Base-by-base conservation (phyloP, 2,888 invertebrate genomes). In the Ophioninae sp. region DNA sequence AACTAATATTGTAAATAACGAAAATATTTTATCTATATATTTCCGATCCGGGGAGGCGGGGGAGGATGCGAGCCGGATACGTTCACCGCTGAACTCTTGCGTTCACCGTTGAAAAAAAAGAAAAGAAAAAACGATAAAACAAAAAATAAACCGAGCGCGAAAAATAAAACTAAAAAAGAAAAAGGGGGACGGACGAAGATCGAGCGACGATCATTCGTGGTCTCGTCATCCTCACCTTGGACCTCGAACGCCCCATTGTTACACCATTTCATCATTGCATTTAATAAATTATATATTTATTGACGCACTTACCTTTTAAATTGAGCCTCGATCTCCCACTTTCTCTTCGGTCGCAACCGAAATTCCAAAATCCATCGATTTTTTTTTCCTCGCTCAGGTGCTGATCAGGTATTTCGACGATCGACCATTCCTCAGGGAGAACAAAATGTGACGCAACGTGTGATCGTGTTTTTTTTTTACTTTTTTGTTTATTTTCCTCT, bases 231-330 rank as follows among this genome's bases (percentile, higher is more conserved):
- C 69, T 68, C 75, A 70, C 75, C 86, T 83, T 86, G 86, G 82
- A 69, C 87, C 83, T 82, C 86, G 89, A 89, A 87, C 87, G 81
- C 86, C 88, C 89, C 88, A 93, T 92, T 93, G 93, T 93, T 93
- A 93, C 92, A 92, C 91, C 92, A 92, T 92, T 93, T 92, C 92
- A 91, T 92, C 92, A 93, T 92, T 93, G 92, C 92, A 93, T 93
- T 92, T 93, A 93, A 93, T 93, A 93, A 93, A 93, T 93, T 92
- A 93, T 93, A 93, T 92, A 93, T 93, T 93, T 93, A 93, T 93
- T 92, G 92, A 92, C 88, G 88, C 86, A 89, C 86, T 88, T 86
- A 89, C 89, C 88, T 90, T 88, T 88, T 90, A 72, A 90, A 86
- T 90, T 85, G 74, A 82, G 86, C 87, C 86, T 68, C 62, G 70